These are phyloP conservation scores for Shinisaurus crocodilurus DNA, from an alignment of 2,113 vertebrate species.

Conservation along the genomic window DNA sequence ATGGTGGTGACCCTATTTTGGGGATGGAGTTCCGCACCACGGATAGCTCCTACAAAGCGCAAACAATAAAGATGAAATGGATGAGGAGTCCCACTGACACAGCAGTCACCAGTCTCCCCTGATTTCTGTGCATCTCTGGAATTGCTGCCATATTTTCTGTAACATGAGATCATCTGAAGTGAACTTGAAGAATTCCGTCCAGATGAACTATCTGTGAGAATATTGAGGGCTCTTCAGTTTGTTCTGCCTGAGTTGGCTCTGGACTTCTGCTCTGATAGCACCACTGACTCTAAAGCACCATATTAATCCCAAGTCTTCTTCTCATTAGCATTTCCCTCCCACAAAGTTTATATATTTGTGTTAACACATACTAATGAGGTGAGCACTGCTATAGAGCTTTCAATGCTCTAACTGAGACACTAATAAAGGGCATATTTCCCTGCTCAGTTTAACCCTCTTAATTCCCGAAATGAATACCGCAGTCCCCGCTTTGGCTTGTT, in stretches of 20 bases:
- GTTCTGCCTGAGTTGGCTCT: no score
- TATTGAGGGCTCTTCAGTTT: no score
- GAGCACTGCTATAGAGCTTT: not conserved
- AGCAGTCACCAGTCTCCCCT: no score
- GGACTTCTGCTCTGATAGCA: not conserved
- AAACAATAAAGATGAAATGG: no score
- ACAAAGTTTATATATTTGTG: not conserved
- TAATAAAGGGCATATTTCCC: not conserved
- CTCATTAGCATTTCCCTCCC: not conserved
- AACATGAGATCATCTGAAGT: not conserved
- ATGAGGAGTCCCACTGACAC: no score
- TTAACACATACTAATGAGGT: not conserved
- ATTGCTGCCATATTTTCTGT: not conserved
- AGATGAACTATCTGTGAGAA: not conserved
- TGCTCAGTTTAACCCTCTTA: constrained; percentile 18
- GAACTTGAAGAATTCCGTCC: not conserved
- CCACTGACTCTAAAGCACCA: not conserved
- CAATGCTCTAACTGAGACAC: not conserved
- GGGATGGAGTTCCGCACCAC: no score
- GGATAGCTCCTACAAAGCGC: no score
- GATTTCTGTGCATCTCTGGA: not conserved
- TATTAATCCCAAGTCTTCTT: not conserved
- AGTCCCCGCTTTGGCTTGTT: not conserved
- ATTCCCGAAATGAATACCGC: not conserved
- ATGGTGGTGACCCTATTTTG: no score